These are phyloP conservation scores for Thunnus maccoyii DNA, from an alignment of 2,113 vertebrate genomes.

Conservation along the genomic window DNA sequence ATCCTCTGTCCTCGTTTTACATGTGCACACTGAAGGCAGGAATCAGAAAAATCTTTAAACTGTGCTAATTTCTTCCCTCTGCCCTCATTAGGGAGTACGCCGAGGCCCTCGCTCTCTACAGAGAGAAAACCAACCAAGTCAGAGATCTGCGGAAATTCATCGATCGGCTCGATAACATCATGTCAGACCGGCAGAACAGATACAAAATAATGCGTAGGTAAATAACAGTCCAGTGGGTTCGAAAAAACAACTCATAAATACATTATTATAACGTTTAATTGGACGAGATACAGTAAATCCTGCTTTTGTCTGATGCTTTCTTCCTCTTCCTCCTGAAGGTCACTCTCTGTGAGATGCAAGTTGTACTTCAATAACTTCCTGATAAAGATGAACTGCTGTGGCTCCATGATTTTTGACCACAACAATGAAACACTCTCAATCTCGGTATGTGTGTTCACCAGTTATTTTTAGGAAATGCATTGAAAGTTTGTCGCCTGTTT, in stretches of 20 bases:
- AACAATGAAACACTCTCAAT: constrained; percentile 69
- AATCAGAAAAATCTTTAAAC: constrained; percentile 32
- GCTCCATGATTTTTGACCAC: constrained; percentile 70
- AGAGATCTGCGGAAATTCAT: constrained; percentile 88
- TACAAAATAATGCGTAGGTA: constrained; percentile 89
- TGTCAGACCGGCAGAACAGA: constrained; percentile 88
- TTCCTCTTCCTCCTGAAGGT: constrained; percentile 36
- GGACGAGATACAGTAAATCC: not conserved
- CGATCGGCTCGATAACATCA: constrained; percentile 86
- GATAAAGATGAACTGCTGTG: constrained; percentile 68
- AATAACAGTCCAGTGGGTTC: not conserved
- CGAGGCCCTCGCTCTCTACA: constrained; percentile 89
- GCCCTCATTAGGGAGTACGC: constrained; percentile 85
- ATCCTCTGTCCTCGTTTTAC: constrained; percentile 45
- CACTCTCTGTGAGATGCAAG: constrained; percentile 67
- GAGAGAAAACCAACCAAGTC: constrained; percentile 89
- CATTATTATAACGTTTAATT: not conserved
- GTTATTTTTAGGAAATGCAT: too few species aligned
- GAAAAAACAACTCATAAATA: not conserved
- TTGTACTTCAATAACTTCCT: constrained; percentile 71
- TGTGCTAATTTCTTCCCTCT: constrained; percentile 30
- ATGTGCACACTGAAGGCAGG: constrained; percentile 6
- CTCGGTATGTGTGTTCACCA: constrained; percentile 27
- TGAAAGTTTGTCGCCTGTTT: not conserved
- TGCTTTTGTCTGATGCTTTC: not conserved